phyloP scores from a whole-genome alignment of 2,113 vertebrate genomes.

The Rynchops niger region DNA sequence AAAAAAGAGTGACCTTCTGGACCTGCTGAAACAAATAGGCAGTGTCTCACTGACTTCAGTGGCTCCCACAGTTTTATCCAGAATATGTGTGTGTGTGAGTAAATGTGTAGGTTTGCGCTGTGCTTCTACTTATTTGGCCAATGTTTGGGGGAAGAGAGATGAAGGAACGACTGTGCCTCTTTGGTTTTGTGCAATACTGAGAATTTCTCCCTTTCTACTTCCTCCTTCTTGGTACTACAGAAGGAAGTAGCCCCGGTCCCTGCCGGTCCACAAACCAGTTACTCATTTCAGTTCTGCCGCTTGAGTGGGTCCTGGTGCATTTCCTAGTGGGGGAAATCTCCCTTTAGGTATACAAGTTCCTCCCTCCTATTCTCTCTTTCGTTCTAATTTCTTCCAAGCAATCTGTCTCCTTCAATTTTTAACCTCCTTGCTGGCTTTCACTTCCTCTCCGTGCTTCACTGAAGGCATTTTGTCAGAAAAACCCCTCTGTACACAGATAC shows the following conservation, averaged over 20 bases:
- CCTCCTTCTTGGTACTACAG: not conserved
- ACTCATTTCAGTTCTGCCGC: slow-evolving; percentile 27
- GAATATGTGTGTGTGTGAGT: not conserved
- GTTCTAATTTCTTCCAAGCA: slow-evolving; percentile 51
- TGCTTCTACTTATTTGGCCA: not conserved
- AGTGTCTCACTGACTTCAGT: not conserved
- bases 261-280: slow-evolving; percentile 42
- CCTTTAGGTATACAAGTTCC: not conserved
- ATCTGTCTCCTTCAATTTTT: slow-evolving; percentile 10
- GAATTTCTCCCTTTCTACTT: slow-evolving; percentile 52
- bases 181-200: slow-evolving; percentile 38
- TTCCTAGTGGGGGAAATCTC: slow-evolving; percentile 33
- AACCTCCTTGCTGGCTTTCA: slow-evolving; percentile 45
- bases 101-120: not conserved
- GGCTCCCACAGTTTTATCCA: not conserved
- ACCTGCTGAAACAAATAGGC: not conserved
- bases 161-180: not conserved
- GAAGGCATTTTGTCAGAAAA: slow-evolving; percentile 40
- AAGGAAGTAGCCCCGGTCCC: slow-evolving; percentile 25
- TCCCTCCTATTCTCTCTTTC: slow-evolving; percentile 53
- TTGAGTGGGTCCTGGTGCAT: not conserved
- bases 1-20: not conserved
- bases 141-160: not conserved
- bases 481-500: not conserved
- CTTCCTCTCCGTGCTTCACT: slow-evolving; percentile 35